These are phyloP conservation scores for Scaptomyza pallida DNA, from an alignment of 1,140 invertebrate genomes.

Conservation along the genomic window DNA sequence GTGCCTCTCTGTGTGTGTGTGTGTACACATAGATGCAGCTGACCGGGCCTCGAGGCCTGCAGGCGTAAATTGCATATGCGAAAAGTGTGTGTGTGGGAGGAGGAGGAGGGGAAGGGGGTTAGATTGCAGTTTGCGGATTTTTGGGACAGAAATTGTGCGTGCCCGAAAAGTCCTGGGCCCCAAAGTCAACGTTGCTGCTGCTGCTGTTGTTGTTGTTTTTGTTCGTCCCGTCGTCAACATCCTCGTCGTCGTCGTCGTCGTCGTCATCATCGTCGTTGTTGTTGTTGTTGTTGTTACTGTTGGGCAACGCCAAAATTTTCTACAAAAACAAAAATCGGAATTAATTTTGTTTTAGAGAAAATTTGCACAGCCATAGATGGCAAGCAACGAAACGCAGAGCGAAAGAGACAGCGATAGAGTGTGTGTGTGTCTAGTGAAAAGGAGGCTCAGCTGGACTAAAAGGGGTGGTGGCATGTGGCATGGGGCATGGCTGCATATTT, in stretches of 20 bases:
- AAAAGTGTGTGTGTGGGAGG: too few relatives aligned
- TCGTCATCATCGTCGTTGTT: conserved; percentile 48
- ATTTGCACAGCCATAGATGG: conserved; percentile 49
- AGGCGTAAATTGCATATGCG: conserved; percentile 78
- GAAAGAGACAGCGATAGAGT: conserved; percentile 3
- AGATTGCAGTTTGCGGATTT: conserved; percentile 37
- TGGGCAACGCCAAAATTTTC: conserved; percentile 75
- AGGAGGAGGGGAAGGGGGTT: background rate
- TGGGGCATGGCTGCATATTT: conserved; percentile 71
- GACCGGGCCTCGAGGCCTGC: conserved; percentile 60
- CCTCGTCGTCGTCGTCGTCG: conserved; percentile 21
- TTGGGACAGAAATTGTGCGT: conserved; percentile 71
- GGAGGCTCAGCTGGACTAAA: background rate
- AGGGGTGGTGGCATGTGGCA: background rate
- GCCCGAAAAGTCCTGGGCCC: conserved; percentile 25
- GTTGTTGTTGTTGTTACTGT: conserved; percentile 61
- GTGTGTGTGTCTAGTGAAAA: conserved; percentile 5
- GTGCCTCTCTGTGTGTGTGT: conserved; percentile 3
- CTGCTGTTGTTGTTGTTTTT: conserved; percentile 21
- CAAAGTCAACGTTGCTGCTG: conserved; percentile 33
- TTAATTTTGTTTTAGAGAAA: conserved; percentile 83
- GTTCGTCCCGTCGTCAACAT: conserved; percentile 10
- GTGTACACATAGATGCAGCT: conserved; percentile 23
- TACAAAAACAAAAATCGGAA: conserved; percentile 82
- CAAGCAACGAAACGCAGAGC: too few relatives aligned